Evolutionary conservation across 2,888 invertebrate species (phyloP).

Genomic region (Lepidocyrtinus sp.): DNA sequence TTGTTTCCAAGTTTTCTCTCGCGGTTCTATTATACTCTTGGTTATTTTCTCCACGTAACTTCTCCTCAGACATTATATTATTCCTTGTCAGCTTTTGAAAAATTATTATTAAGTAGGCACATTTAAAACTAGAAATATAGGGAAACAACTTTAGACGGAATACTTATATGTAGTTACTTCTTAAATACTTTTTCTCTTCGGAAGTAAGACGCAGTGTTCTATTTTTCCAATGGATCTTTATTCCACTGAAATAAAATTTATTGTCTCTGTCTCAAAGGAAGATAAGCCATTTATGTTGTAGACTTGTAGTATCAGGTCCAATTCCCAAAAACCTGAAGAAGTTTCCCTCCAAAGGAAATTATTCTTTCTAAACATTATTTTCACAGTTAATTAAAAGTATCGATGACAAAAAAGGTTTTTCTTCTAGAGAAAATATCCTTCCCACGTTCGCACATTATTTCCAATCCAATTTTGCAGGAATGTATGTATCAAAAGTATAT

Average conservation of each 20-base stretch:
- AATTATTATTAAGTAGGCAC: constrained; percentile 15
- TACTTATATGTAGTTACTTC: too few relatives aligned
- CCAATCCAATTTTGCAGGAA: too few relatives aligned
- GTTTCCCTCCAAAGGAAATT: not conserved
- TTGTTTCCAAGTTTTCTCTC: constrained; percentile 3
- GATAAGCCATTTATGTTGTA: too few relatives aligned
- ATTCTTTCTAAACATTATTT: not conserved
- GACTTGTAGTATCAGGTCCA: too few relatives aligned
- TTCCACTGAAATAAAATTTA: too few relatives aligned
- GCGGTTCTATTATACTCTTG: constrained; percentile 2
- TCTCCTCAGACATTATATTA: not conserved
- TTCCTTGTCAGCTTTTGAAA: constrained; percentile 5
- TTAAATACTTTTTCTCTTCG: not conserved
- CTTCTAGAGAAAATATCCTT: not conserved
- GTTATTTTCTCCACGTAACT: constrained; percentile 8
- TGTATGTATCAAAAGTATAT: too few relatives aligned
- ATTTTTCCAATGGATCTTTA: too few relatives aligned
- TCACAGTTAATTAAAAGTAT: constrained; percentile 22
- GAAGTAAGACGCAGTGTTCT: not conserved
- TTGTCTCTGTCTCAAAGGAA: too few relatives aligned
- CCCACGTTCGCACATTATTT: not conserved
- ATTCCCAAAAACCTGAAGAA: too few relatives aligned
- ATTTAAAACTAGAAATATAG: constrained; percentile 1
- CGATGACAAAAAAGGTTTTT: too few relatives aligned
- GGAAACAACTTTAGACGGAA: not conserved